Evolutionary conservation across 2,888 invertebrate species (phyloP).

Genomic region (Eupithecia inturbata): DNA sequence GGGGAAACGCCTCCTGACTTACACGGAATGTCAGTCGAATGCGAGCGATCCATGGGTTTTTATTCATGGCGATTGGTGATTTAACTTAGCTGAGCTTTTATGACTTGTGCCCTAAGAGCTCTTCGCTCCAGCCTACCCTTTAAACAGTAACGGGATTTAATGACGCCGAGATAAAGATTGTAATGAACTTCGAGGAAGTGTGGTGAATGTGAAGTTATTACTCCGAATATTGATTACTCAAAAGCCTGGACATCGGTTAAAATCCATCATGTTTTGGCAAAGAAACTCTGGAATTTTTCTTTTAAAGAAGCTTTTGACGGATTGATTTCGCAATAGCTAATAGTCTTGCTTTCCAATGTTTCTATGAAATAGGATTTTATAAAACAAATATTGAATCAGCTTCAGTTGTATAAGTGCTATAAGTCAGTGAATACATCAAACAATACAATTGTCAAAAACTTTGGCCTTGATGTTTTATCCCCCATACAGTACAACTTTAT

Average conservation of each 20-base stretch:
- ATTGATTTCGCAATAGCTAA: conserved; percentile 3
- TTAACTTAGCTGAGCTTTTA: conserved; percentile 45
- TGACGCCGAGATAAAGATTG: conserved; percentile 47
- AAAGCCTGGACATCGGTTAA: conserved; percentile 16
- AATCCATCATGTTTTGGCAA: conserved; percentile 14
- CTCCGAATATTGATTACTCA: conserved; percentile 30
- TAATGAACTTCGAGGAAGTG: conserved; percentile 43
- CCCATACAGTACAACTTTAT: background rate
- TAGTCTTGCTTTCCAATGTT: background rate
- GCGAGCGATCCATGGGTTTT: conserved; percentile 47
- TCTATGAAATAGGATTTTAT: background rate
- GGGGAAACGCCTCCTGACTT: conserved; percentile 22
- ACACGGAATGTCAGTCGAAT: conserved; percentile 43
- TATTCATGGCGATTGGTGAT: conserved; percentile 58
- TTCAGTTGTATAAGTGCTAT: background rate
- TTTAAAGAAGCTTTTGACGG: conserved; percentile 15
- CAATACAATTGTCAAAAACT: background rate
- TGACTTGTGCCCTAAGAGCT: conserved; percentile 46
- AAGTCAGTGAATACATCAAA: background rate
- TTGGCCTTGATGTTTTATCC: background rate
- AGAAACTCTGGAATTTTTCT: background rate
- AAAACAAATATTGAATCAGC: background rate
- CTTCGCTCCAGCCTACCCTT: conserved; percentile 43
- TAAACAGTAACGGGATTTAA: conserved; percentile 54
- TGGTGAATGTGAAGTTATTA: conserved; percentile 36